A percentile compares a stretch with the other conserved stretches of the same genome.
Conservation (phyloP, 2,113 vertebrate genomes). For the Coryphaenoides rupestris region DNA sequence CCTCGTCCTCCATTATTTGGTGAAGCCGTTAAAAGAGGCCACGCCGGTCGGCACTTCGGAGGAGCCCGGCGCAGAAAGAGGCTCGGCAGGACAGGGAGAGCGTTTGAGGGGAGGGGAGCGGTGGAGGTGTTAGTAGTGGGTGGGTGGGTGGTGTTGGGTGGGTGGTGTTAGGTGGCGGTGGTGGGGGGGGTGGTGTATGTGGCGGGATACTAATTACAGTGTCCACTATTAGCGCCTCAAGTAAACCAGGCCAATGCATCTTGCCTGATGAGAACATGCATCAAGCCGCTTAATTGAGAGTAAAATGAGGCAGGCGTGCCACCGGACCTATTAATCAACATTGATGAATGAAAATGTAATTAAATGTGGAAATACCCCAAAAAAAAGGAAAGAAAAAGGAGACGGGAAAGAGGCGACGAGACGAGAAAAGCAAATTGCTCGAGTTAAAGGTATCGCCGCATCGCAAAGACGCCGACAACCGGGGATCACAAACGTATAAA, state of each 20-base stretch:
- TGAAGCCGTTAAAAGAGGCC: slow-evolving; percentile 69
- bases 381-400: slow-evolving; percentile 47
- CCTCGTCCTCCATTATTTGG: slow-evolving; percentile 72
- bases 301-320: slow-evolving; percentile 76
- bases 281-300: slow-evolving; percentile 78
- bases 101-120: not conserved
- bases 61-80: slow-evolving; percentile 58
- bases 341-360: slow-evolving; percentile 78
- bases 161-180: not conserved
- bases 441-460: slow-evolving; percentile 57
- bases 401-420: slow-evolving; percentile 6
- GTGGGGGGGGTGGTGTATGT: slow-evolving; percentile 66
- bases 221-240: slow-evolving; percentile 76
- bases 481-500: too few relatives aligned
- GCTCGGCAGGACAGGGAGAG: not conserved
- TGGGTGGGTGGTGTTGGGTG: not conserved
- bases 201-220: slow-evolving; percentile 75
- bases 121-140: not conserved
- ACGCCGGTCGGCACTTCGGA: slow-evolving; percentile 64
- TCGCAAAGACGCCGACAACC: slow-evolving; percentile 55
- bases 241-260: slow-evolving; percentile 76
- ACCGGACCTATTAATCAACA: slow-evolving; percentile 78
- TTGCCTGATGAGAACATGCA: slow-evolving; percentile 75
- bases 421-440: slow-evolving; percentile 52
- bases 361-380: slow-evolving; percentile 74